phyloP scores from a whole-genome alignment of 2,888 invertebrate species.

The Mesorhabditis belari region DNA sequence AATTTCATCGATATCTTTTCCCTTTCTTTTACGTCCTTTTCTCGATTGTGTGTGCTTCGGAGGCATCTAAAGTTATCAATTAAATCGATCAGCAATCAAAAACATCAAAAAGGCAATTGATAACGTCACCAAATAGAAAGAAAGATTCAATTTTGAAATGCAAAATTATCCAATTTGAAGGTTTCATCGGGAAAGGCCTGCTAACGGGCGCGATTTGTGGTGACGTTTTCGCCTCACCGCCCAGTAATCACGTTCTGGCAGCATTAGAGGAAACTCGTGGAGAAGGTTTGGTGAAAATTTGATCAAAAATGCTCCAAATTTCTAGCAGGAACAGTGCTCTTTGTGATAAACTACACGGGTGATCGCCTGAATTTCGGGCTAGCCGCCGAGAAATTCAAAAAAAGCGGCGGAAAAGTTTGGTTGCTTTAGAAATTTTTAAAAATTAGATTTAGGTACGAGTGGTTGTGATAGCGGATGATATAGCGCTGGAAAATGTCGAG shows the following conservation, averaged over 20 bases:
- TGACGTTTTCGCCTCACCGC: constrained; percentile 72
- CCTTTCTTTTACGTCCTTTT: constrained; percentile 54
- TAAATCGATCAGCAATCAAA: background rate
- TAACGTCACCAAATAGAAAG: background rate
- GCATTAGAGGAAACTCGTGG: constrained; percentile 57
- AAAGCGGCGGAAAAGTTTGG: constrained; percentile 43
- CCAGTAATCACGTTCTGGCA: constrained; percentile 65
- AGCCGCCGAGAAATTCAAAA: constrained; percentile 69
- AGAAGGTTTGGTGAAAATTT: constrained; percentile 8
- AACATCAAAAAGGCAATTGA: constrained; percentile 54
- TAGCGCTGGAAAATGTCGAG: constrained; percentile 59
- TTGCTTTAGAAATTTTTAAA: background rate
- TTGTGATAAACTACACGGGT: constrained; percentile 72
- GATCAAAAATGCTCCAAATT: background rate
- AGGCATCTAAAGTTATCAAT: background rate
- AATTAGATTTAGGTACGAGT: constrained; percentile 49
- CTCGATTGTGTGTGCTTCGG: background rate
- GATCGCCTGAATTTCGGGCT: constrained; percentile 75
- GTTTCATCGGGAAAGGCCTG: constrained; percentile 74
- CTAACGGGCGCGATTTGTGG: constrained; percentile 72
- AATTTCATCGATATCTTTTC: constrained; percentile 58
- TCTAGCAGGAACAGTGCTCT: constrained; percentile 64
- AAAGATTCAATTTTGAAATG: too few relatives aligned
- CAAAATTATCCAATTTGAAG: too few relatives aligned
- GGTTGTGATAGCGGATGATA: constrained; percentile 68